Conservation (phyloP, 2,888 invertebrate genomes). For the Drosophila histrio region DNA sequence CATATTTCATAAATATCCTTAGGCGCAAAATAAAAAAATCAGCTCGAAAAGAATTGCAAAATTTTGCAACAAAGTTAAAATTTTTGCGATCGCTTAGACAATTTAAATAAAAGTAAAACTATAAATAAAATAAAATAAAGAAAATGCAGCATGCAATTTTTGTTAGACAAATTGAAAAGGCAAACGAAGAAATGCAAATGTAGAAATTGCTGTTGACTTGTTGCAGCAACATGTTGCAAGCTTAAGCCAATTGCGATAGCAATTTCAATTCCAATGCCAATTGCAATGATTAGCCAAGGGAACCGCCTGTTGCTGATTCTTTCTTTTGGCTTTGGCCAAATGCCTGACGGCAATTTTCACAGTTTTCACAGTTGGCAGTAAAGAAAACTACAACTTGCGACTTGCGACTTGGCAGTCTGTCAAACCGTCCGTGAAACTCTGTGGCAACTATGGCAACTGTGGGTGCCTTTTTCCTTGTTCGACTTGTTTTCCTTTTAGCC, state of each 20-base stretch:
- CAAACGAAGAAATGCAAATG: constrained; percentile 33
- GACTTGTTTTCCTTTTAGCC: constrained; percentile 16
- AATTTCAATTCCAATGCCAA: constrained; percentile 43
- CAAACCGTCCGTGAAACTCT: constrained; percentile 47
- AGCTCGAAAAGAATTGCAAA: constrained; percentile 10
- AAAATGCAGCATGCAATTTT: constrained; percentile 25
- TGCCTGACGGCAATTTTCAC: constrained; percentile 67
- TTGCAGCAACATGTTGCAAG: constrained; percentile 60
- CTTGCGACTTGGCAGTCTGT: constrained; percentile 63
- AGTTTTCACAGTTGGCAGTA: constrained; percentile 57
- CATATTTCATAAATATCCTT: constrained; percentile 61
- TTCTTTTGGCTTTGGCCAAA: constrained; percentile 47
- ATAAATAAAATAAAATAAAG: constrained; percentile 19
- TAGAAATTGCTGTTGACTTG: constrained; percentile 25
- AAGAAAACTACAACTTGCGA: constrained; percentile 50
- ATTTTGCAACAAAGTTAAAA: constrained; percentile 24
- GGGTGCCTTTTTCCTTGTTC: constrained; percentile 55
- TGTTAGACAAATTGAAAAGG: constrained; percentile 22
- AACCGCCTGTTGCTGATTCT: constrained; percentile 58
- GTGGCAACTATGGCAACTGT: constrained; percentile 50
- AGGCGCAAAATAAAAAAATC: constrained; percentile 46
- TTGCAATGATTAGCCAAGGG: constrained; percentile 62
- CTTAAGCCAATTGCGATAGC: constrained; percentile 38
- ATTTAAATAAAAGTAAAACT: constrained; percentile 29
- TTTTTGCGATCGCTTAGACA: constrained; percentile 30